These are phyloP conservation scores for Odontocerum albicorne DNA, from an alignment of 2,888 invertebrate genomes.

Conservation along the genomic window DNA sequence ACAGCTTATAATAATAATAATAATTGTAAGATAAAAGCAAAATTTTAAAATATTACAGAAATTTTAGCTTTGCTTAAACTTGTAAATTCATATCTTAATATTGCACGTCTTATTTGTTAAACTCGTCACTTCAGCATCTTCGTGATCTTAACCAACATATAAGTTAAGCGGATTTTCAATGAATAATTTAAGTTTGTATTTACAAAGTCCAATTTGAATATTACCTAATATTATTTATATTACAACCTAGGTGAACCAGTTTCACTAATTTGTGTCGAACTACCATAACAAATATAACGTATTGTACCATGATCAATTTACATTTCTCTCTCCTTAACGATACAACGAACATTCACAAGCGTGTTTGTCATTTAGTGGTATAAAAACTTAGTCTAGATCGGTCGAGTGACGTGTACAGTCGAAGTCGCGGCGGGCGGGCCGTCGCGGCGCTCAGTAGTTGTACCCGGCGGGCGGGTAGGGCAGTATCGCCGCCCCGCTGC, in stretches of 20 bases:
- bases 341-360: constrained; percentile 29
- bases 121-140: constrained; percentile 9
- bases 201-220: constrained; percentile 19
- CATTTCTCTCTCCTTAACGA: constrained; percentile 15
- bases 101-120: constrained; percentile 7
- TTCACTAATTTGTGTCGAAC: constrained; percentile 24
- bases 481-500: constrained; percentile 61
- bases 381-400: constrained; percentile 29
- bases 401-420: too few species aligned
- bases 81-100: constrained; percentile 10
- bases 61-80: constrained; percentile 12
- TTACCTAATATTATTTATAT: constrained; percentile 18
- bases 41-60: not conserved
- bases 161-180: constrained; percentile 11
- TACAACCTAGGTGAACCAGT: constrained; percentile 22
- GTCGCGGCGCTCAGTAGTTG: constrained; percentile 43
- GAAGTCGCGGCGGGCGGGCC: too few species aligned
- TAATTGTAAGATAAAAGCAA: too few species aligned
- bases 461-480: constrained; percentile 55
- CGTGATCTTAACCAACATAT: constrained; percentile 13
- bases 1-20: too few species aligned
- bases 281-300: constrained; percentile 19
- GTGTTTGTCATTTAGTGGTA: constrained; percentile 24
- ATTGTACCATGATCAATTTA: constrained; percentile 26
- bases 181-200: constrained; percentile 14